Base-by-base conservation (phyloP, 2,888 invertebrate genomes). In the Noctua pronuba region DNA sequence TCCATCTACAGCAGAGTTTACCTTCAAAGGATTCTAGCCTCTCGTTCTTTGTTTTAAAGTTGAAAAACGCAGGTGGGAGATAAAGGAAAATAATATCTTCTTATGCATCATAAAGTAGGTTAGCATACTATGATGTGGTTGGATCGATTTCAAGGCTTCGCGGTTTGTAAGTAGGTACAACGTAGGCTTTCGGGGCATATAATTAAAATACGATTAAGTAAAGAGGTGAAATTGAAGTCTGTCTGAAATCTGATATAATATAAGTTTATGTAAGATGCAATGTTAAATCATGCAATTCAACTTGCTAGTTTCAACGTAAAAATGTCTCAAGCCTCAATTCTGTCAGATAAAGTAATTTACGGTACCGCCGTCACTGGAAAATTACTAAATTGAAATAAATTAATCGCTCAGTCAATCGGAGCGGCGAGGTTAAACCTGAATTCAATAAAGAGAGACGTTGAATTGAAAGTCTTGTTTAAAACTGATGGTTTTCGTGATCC, bases 61-160 rank as follows among this genome's bases (percentile, higher is more conserved):
- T 67, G 67, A 74, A 71, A 70, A 73, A 71, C 38, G 84, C 52
- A n/a, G 58, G 72, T 31, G 70, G 10, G 4, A 46, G 28, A 21
- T 69, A 79, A 70, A 81, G 88, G 88, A 89, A 91, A 90, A 91
- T 86, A 81, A 86, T 89, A 82, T 91, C 90, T 90, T 89, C 87
- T 89, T 90, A 75, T 55, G 52, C 64, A 88, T 89, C 89, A 86
- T 78, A 83, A 91, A 90, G 93, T 95, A 91, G 94, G 93, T 92
- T 94, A 93, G 91, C 89, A 92, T 91, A 92, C 91, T 92, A 92
- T 92, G 92, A 93, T 95, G 95, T 89, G 96, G 96, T 96, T 92
- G 92, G 95, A 95, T 96, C 93, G 90, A 93, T 94, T 95, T 95
- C 96, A 95, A 95, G 95, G 95, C 88, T 92, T 92, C 87, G 95